Conservation (phyloP, 53 echinoderm and acorn worm genomes). For the Glandiceps talaboti region DNA sequence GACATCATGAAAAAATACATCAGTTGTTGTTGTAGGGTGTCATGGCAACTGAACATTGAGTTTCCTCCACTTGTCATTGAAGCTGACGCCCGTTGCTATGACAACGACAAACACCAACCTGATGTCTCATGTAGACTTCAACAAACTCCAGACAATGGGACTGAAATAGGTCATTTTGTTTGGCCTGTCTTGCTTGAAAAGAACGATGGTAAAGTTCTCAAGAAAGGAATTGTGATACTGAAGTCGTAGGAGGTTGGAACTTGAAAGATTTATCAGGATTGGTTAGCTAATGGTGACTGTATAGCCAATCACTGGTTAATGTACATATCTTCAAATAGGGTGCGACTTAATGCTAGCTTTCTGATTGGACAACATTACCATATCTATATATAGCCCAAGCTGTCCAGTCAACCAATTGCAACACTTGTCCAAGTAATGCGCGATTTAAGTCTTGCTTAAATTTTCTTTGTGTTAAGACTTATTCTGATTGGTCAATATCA, state of each 20-base stretch:
- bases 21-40: background rate
- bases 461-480: too few relatives aligned
- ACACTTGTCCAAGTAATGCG: too few relatives aligned
- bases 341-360: too few relatives aligned
- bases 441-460: too few relatives aligned
- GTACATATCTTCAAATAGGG: too few relatives aligned
- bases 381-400: too few relatives aligned
- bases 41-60: background rate
- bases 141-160: background rate
- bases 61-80: background rate
- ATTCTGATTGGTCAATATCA: too few relatives aligned
- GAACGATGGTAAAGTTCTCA: background rate
- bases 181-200: background rate
- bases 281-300: too few relatives aligned
- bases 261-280: background rate
- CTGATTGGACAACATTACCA: too few relatives aligned
- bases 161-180: background rate
- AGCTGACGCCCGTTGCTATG: background rate
- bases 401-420: too few relatives aligned
- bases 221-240: background rate
- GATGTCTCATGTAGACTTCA: background rate
- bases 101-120: background rate
- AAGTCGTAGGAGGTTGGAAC: background rate
- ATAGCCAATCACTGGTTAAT: too few relatives aligned
- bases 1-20: background rate